These are phyloP conservation scores for Chalcosyrphus nemorum DNA, from an alignment of 2,888 invertebrate genomes.

Conservation along the genomic window DNA sequence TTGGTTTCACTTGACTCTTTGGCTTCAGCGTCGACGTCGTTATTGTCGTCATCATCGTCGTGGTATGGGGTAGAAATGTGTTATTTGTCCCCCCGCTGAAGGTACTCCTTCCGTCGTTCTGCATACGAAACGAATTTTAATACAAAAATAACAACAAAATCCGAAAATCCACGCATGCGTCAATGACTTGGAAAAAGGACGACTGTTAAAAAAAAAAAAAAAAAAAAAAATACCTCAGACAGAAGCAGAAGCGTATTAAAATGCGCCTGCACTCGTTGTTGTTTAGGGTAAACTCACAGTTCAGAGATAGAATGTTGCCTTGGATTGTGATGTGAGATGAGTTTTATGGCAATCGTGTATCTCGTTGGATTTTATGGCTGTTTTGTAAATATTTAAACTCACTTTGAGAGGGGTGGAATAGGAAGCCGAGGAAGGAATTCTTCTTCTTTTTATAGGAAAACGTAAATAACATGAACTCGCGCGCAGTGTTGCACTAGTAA, in stretches of 20 bases:
- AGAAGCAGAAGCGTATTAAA: not conserved
- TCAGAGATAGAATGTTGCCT: not conserved
- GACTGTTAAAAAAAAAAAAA: conserved; percentile 3
- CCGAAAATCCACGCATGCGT: conserved; percentile 54
- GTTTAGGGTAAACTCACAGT: conserved; percentile 28
- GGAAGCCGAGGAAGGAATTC: not conserved
- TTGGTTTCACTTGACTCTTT: conserved; percentile 50
- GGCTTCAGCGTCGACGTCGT: not conserved
- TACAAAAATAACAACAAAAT: conserved; percentile 40
- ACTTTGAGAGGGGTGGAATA: not conserved
- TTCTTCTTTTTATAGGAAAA: conserved; percentile 28
- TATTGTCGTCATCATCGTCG: conserved; percentile 34
- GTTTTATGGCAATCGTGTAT: conserved; percentile 11
- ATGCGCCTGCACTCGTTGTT: not conserved
- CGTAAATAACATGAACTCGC: conserved; percentile 1
- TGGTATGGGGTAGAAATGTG: conserved; percentile 64
- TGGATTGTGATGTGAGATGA: not conserved
- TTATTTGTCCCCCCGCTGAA: conserved; percentile 26
- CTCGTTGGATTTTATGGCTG: conserved; percentile 37
- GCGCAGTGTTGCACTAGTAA: not conserved
- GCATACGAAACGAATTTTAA: conserved; percentile 14
- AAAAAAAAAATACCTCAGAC: no score
- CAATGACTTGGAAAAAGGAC: conserved; percentile 44
- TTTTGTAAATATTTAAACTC: conserved; percentile 52
- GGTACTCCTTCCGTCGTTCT: not conserved